Evolutionary conservation across 2,797 vertebrate genomes (phyloP), one percentile per base, ranked within the genome.

Genomic region (Pseudochaenichthys georgianus): DNA sequence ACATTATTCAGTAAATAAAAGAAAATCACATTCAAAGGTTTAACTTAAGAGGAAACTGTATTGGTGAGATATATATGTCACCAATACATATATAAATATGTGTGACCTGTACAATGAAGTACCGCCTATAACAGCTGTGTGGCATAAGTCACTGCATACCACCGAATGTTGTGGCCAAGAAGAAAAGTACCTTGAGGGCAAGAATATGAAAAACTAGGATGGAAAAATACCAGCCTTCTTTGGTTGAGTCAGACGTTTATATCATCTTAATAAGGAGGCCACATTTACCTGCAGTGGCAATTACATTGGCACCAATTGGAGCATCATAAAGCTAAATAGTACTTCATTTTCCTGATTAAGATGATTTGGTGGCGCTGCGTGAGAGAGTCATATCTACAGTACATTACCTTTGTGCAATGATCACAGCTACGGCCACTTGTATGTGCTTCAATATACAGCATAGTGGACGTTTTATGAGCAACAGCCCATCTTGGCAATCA

Each of bases 1-100:
- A n/a, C 48, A 69, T 45, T 75, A 63, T 73, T 59, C 42, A 43
- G 43, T 12, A 75, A 78, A 68, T 13, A 52, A 64, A 66, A 51
- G 8, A 58, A 75, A n/a, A 21, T 62, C 23, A 42, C 46, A 48
- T 28, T 52, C 4, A 38, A 19, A 53, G 15, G 34, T 42, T 53
- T 38, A 64, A 60, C 42, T 50, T 16, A 4, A 4, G 19, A 31
- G 16, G 19, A 65, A 78, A 21, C 42, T n/a, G 5, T 23, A 8
- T 46, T 70, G 10, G 60, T 34, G 17, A 59, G 48, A 21, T 21
- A 21, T 2, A 21, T 21, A 21, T 21, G 21, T 21, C 21, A 21
- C 21, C 2, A 21, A 21, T 2, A 21, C 21, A 21, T 21, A 21
- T 21, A 21, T 21, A 21, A 21, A 21, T 21, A 21, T 21, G 2